These are phyloP conservation scores for Diadophis punctatus DNA, from an alignment of 2,113 vertebrate genomes.

Conservation along the genomic window DNA sequence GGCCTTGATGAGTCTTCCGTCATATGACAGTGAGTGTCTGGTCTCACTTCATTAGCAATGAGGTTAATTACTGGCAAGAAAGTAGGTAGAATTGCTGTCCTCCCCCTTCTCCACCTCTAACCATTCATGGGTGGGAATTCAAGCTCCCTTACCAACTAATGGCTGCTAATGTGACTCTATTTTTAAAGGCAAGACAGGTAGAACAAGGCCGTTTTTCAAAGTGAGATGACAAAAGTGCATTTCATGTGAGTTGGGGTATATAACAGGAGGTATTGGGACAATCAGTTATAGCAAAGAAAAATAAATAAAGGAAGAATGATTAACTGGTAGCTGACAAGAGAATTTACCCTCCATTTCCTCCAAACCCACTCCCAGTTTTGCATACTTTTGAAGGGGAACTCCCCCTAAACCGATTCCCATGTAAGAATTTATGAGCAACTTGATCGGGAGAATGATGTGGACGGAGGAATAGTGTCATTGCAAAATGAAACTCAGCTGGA, in stretches of 20 bases:
- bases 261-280: background rate
- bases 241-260: background rate
- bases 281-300: rapidly evolving
- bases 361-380: background rate
- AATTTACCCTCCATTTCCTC: background rate
- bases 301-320: background rate
- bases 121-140: constrained; percentile 14
- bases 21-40: constrained; percentile 51
- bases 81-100: constrained; percentile 42
- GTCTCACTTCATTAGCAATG: constrained; percentile 62
- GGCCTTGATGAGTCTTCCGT: constrained; percentile 50
- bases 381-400: background rate
- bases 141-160: constrained; percentile 32
- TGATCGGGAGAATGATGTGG: background rate
- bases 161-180: constrained; percentile 9
- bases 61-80: constrained; percentile 63
- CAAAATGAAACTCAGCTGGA: background rate
- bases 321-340: background rate
- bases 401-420: background rate
- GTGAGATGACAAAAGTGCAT: rapidly evolving
- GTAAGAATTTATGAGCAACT: background rate
- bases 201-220: constrained; percentile 41
- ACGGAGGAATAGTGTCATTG: background rate
- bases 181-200: constrained; percentile 49
- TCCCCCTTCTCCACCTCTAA: background rate